Evolutionary conservation across 2,888 invertebrate species (phyloP).

Genomic region (Cheiracanthium punctorium): DNA sequence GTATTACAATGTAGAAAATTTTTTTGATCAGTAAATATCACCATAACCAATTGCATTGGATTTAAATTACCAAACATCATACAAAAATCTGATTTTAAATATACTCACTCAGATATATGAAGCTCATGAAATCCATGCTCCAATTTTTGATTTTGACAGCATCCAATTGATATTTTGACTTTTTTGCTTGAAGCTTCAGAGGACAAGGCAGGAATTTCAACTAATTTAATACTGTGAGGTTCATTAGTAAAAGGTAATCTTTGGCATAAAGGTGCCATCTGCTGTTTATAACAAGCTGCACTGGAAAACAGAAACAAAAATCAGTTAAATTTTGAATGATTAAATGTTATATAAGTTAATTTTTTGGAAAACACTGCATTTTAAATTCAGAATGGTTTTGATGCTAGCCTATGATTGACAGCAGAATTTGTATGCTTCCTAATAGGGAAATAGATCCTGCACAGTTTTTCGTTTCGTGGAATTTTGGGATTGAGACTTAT

Average conservation of each 20-base stretch:
- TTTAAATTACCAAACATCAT: too few relatives aligned
- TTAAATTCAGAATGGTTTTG: too few relatives aligned
- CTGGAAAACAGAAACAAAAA: constrained; percentile 76
- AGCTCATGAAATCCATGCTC: constrained; percentile 79
- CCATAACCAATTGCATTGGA: too few relatives aligned
- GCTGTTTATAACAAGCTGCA: constrained; percentile 85
- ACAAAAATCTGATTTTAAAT: too few relatives aligned
- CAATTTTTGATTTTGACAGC: constrained; percentile 77
- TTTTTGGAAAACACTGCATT: not conserved
- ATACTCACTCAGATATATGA: constrained; percentile 80
- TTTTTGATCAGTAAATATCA: too few relatives aligned
- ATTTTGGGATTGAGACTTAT: too few relatives aligned
- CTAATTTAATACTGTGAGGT: constrained; percentile 88
- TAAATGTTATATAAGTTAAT: not conserved
- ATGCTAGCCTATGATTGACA: too few relatives aligned
- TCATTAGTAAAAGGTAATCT: constrained; percentile 76
- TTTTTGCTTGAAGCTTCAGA: constrained; percentile 77
- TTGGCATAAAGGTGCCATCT: constrained; percentile 81
- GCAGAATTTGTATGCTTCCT: too few relatives aligned
- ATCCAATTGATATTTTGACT: constrained; percentile 81
- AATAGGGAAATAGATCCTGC: too few relatives aligned
- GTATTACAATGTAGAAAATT: too few relatives aligned
- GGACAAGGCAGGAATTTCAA: constrained; percentile 83
- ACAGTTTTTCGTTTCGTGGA: too few relatives aligned
- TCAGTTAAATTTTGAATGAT: too few relatives aligned